These are phyloP conservation scores for Coryphaenoides rupestris DNA, from an alignment of 2,113 vertebrate genomes.

Conservation along the genomic window DNA sequence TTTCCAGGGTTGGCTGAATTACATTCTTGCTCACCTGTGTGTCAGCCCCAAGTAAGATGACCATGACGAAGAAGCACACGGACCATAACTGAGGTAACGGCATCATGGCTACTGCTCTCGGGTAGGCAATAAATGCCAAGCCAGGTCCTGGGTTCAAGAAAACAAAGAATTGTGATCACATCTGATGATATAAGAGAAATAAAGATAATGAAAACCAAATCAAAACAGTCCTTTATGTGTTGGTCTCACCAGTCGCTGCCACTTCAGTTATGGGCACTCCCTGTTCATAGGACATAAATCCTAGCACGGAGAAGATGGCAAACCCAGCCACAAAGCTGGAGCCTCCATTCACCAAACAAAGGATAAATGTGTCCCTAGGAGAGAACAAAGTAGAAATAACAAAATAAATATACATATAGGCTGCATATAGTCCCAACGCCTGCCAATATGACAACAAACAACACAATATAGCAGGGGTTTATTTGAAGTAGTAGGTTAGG, in stretches of 20 bases:
- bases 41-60: constrained; percentile 87
- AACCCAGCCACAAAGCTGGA: constrained; percentile 72
- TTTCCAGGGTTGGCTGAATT: background rate
- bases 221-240: background rate
- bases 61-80: constrained; percentile 78
- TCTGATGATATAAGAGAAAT: background rate
- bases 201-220: background rate
- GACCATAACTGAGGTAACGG: constrained; percentile 69
- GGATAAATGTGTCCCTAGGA: constrained; percentile 63
- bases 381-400: constrained; percentile 8
- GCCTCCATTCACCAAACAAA: constrained; percentile 66
- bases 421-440: too few relatives aligned
- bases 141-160: constrained; percentile 56
- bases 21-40: constrained; percentile 51
- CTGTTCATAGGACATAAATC: constrained; percentile 73
- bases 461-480: too few relatives aligned
- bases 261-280: constrained; percentile 68
- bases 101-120: constrained; percentile 71
- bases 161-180: constrained; percentile 8
- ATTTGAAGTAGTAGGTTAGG: too few relatives aligned
- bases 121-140: constrained; percentile 70
- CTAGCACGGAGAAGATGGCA: constrained; percentile 71
- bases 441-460: too few relatives aligned
- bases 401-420: background rate
- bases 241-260: constrained; percentile 62